Base-by-base conservation (phyloP, 2,888 invertebrate genomes). In the Chironomus tentans region DNA sequence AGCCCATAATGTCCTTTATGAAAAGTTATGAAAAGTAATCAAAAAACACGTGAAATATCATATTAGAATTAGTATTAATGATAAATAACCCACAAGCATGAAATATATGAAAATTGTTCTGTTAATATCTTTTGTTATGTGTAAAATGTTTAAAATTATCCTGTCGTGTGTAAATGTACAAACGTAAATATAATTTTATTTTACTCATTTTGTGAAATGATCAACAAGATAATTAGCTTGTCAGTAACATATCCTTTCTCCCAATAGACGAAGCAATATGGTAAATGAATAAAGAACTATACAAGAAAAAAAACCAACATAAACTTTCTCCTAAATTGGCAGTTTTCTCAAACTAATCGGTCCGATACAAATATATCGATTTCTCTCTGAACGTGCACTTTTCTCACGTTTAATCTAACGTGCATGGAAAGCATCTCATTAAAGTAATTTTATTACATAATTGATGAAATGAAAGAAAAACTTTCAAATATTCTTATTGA, bases 271-370 rank as follows among this genome's bases (percentile, higher is more conserved):
- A 3, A 18, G 15, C 56, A 56, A 15, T 38, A 38, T 38, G 38
- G 15, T 6, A 15, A 56, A 56, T 22, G n/a, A 65, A n/a, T n/a
- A n/a, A n/a, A n/a, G 24, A 24, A 12, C 22, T 4, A 62, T 22
- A 62, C 1, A 15, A 48, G 13, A 65, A 18, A 12, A 21, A 3
- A 65, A 65, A 22, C 65, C 18, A 24, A 65, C 18, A 65, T 21
- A 22, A 65, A 65, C 65, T 65, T 65, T 65, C 65, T 21, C 65
- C 21, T 65, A 22, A 65, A 65, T 65, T 65, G 65, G 65, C 65
- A 24, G 21, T 65, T 65, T 65, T 65, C 65, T 65, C 24, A 21
- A 21, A 65, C 65, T 65, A 56, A 56, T 24, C 65, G 2, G 2
- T 24, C 24, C 22, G 13, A 21, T 24, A 65, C 18, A 56, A 56